Evolutionary conservation across 2,888 invertebrate genomes (phyloP).

Genomic region (Sympetrum striolatum): DNA sequence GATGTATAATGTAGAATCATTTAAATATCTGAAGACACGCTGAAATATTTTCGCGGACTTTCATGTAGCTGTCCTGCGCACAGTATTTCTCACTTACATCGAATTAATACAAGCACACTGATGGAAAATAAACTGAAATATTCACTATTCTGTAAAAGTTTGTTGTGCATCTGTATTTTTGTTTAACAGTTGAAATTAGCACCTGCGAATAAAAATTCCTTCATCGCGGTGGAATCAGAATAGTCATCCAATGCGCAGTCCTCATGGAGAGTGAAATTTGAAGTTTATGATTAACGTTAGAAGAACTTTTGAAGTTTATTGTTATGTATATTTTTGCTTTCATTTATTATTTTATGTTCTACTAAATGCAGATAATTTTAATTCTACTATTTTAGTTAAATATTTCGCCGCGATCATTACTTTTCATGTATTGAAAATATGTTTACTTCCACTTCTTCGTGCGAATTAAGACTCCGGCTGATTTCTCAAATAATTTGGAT

Average conservation of each 20-base stretch:
- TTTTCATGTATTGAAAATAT: no score
- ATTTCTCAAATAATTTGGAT: no score
- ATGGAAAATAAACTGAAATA: not conserved
- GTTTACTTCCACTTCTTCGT: no score
- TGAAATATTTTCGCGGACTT: not conserved
- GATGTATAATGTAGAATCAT: not conserved
- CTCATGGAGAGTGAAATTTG: no score
- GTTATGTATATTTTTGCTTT: no score
- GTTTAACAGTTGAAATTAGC: conserved; percentile 20
- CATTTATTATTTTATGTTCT: no score
- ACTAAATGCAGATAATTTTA: no score
- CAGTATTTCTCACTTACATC: not conserved
- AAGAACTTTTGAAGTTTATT: no score
- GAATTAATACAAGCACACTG: not conserved
- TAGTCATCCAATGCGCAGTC: not conserved
- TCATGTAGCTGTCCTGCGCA: not conserved
- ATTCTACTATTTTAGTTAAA: no score
- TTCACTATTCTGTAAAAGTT: not conserved
- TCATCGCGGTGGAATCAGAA: not conserved
- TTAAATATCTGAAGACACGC: not conserved
- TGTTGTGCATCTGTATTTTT: conserved; percentile 2
- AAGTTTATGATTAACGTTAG: no score
- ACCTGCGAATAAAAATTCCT: not conserved
- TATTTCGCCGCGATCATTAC: no score
- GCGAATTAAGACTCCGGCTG: no score